Percentiles rank a stretch among this genome's conserved stretches.
Conservation (phyloP, 2,797 vertebrate species). For the Ctenopoma kingsleyae region DNA sequence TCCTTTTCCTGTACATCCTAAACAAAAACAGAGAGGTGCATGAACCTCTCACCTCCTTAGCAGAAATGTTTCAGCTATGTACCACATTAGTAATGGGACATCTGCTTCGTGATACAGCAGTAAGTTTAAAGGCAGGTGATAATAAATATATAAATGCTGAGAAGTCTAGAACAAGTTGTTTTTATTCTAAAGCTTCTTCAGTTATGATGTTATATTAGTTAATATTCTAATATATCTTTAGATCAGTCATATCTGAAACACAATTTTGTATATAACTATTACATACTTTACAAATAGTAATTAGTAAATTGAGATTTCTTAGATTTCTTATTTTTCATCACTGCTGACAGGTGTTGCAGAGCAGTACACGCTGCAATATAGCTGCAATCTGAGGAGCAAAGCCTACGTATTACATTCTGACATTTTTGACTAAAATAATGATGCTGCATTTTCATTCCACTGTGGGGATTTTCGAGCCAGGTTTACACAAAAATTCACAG, state of each 20-base stretch:
- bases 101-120: not conserved
- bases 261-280: no score
- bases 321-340: no score
- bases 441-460: not conserved
- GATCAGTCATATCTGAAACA: not conserved
- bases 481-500: not conserved
- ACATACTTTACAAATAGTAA: no score
- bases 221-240: no score
- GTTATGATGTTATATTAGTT: not conserved
- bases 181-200: not conserved
- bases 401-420: not conserved
- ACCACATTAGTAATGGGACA: not conserved
- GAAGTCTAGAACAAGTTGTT: not conserved
- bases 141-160: constrained; percentile 4
- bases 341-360: not conserved
- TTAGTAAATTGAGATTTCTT: no score
- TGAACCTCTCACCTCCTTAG: constrained; percentile 9
- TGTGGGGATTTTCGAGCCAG: not conserved
- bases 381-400: constrained; percentile 1
- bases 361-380: no score
- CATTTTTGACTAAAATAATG: not conserved
- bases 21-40: constrained; percentile 31
- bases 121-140: not conserved
- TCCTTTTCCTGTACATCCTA: constrained; percentile 51
- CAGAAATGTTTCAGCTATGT: constrained; percentile 12